These are phyloP conservation scores for Asbolus verrucosus DNA, from an alignment of 1,140 invertebrate species.

Conservation along the genomic window DNA sequence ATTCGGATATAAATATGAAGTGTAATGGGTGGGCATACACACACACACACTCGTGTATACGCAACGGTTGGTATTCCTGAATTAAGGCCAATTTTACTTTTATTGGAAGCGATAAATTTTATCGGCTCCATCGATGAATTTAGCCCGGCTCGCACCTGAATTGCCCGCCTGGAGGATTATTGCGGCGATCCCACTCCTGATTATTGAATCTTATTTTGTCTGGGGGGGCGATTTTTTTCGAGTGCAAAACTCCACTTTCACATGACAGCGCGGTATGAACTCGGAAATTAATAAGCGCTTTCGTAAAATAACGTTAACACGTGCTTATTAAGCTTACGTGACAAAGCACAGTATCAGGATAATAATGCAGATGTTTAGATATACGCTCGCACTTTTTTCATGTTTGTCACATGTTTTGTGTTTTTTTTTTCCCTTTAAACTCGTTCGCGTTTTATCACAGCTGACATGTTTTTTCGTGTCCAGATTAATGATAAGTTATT, in stretches of 20 bases:
- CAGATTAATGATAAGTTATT: too few relatives aligned
- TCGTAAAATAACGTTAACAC: neutral
- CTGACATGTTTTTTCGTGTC: too few relatives aligned
- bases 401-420: neutral
- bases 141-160: constrained; percentile 36
- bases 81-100: constrained; percentile 50
- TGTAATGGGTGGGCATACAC: constrained; percentile 4
- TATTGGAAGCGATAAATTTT: constrained; percentile 50
- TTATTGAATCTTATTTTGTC: too few relatives aligned
- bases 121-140: constrained; percentile 45
- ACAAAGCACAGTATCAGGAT: neutral
- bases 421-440: neutral
- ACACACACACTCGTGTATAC: constrained; percentile 23
- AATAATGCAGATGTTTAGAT: neutral
- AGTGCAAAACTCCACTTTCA: too few relatives aligned
- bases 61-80: constrained; percentile 34
- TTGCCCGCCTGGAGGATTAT: constrained; percentile 10
- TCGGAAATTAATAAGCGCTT: neutral
- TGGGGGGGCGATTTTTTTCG: too few relatives aligned
- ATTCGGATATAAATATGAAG: constrained; percentile 50
- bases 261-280: neutral
- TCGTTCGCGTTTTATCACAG: neutral
- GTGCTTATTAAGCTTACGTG: neutral
- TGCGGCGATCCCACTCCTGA: constrained; percentile 21
- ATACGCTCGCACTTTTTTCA: neutral